Percentiles rank a stretch among this genome's conserved stretches.
These are phyloP conservation scores for Copidosoma floridanum DNA, from an alignment of 1,140 invertebrate species.

Conservation along the genomic window DNA sequence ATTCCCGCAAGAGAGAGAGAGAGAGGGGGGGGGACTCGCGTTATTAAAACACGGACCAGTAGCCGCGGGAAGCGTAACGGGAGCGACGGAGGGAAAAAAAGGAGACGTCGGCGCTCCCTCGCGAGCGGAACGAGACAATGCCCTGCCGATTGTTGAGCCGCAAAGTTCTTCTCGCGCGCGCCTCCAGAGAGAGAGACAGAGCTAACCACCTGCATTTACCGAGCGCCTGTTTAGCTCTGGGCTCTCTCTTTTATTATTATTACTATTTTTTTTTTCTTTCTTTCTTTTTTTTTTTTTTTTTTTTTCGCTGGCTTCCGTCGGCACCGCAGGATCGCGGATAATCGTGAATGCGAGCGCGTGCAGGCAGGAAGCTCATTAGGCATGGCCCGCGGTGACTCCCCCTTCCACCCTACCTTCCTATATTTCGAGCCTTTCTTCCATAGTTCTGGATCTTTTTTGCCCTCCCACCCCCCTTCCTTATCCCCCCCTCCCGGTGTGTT, in stretches of 20 bases:
- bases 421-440: slow-evolving; percentile 13
- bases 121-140: slow-evolving; percentile 37
- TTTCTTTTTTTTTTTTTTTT: too few relatives aligned
- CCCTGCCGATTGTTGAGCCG: slow-evolving; percentile 38
- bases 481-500: too few relatives aligned
- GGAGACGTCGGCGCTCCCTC: background rate
- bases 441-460: background rate
- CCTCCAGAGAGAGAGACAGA: too few relatives aligned
- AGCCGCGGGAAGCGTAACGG: too few relatives aligned
- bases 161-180: slow-evolving; percentile 32
- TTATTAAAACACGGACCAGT: background rate
- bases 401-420: slow-evolving; percentile 34
- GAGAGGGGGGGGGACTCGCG: background rate
- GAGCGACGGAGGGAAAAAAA: background rate
- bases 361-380: slow-evolving; percentile 49
- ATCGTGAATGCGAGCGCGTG: slow-evolving; percentile 37
- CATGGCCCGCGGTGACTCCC: slow-evolving; percentile 43
- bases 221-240: slow-evolving; percentile 18
- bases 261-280: too few relatives aligned
- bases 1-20: slow-evolving; percentile 24
- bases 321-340: slow-evolving; percentile 34
- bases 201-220: slow-evolving; percentile 21
- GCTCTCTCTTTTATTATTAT: too few relatives aligned
- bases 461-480: background rate
- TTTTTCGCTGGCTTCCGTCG: slow-evolving; percentile 20